Evolutionary conservation across 53 echinoderm and acorn worm species (phyloP).

Genomic region (Zoroaster sp.): DNA sequence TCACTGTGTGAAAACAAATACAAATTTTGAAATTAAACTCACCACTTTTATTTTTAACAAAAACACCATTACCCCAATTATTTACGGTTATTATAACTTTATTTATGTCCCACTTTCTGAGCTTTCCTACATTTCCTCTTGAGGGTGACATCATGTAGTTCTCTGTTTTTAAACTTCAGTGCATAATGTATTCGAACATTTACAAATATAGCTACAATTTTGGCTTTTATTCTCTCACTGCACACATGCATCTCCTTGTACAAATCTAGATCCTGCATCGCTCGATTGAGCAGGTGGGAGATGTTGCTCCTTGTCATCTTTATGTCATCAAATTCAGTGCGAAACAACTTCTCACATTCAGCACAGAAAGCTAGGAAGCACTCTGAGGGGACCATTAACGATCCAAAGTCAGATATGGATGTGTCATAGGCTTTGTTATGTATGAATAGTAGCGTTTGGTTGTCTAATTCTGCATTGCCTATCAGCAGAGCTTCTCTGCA

Average conservation of each 20-base stretch:
- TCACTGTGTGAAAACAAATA: too few species aligned
- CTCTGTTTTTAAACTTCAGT: slow-evolving; percentile 41
- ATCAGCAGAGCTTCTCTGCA: slow-evolving; percentile 39
- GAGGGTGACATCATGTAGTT: background rate
- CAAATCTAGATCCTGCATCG: background rate
- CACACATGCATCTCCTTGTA: slow-evolving; percentile 13
- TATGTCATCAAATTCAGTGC: slow-evolving; percentile 15
- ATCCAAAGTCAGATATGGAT: slow-evolving; percentile 33
- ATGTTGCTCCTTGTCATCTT: slow-evolving; percentile 51
- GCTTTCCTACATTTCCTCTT: slow-evolving; percentile 22
- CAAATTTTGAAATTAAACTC: too few species aligned
- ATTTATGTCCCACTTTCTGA: slow-evolving; percentile 9
- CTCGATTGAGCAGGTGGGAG: background rate
- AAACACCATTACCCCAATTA: too few species aligned
- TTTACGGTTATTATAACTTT: too few species aligned
- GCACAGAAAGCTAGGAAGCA: slow-evolving; percentile 8
- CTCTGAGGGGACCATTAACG: slow-evolving; percentile 31
- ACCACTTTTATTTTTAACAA: too few species aligned
- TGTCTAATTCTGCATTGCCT: background rate
- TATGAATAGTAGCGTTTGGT: slow-evolving; percentile 29
- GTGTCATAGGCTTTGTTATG: slow-evolving; percentile 51
- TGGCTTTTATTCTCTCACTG: slow-evolving; percentile 24
- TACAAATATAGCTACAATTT: slow-evolving; percentile 17
- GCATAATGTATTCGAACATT: slow-evolving; percentile 52
- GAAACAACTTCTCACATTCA: slow-evolving; percentile 46